Conservation (phyloP, 2,888 invertebrate genomes). For the Conistra vaccinii region DNA sequence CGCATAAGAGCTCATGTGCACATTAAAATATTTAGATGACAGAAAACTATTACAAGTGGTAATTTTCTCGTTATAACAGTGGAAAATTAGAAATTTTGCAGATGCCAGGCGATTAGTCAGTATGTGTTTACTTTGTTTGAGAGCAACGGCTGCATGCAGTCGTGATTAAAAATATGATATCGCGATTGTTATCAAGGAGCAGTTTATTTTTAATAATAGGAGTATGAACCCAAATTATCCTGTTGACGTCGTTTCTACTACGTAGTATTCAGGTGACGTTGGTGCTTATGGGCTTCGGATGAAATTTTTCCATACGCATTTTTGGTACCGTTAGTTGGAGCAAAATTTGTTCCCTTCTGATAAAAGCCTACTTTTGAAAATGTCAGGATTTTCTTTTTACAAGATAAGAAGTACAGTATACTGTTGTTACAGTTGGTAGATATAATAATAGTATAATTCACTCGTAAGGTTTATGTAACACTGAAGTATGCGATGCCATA, state of each 20-base stretch:
- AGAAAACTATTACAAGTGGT: slow-evolving; percentile 21
- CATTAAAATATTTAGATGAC: slow-evolving; percentile 33
- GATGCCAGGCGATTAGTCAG: slow-evolving; percentile 15
- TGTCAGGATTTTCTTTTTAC: not conserved
- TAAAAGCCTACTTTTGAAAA: too few relatives aligned
- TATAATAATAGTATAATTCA: not conserved
- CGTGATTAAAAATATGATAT: slow-evolving; percentile 17
- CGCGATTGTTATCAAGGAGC: not conserved
- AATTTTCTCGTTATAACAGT: slow-evolving; percentile 31
- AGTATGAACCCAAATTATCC: slow-evolving; percentile 4
- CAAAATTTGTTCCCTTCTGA: not conserved
- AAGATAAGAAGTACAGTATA: not conserved
- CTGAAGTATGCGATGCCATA: slow-evolving; percentile 33
- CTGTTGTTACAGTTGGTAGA: not conserved
- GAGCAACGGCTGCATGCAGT: slow-evolving; percentile 11
- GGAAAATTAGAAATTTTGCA: slow-evolving; percentile 29
- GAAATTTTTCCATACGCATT: not conserved
- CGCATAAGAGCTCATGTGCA: slow-evolving; percentile 36
- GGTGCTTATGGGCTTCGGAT: not conserved
- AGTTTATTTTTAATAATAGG: slow-evolving; percentile 9
- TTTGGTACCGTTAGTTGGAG: too few relatives aligned
- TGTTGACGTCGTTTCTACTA: slow-evolving; percentile 1
- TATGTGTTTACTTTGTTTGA: slow-evolving; percentile 31
- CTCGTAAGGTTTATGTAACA: slow-evolving; percentile 18
- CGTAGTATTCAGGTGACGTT: not conserved